Conservation (phyloP, 2,888 invertebrate species). For the Drosophila nigricruria region DNA sequence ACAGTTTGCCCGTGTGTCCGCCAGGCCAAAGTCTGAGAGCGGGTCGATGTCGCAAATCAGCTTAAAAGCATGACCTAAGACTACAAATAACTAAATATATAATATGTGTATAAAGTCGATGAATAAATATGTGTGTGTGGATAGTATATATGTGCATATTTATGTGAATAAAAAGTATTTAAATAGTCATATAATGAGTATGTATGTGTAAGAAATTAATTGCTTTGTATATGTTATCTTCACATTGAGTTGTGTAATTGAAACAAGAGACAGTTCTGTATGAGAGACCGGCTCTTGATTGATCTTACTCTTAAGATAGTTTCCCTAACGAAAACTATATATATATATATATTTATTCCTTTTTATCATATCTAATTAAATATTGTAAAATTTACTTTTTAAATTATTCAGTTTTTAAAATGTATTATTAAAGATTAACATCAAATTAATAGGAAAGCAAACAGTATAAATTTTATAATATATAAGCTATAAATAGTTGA, state of each 20-base stretch:
- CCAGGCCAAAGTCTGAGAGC: constrained; percentile 53
- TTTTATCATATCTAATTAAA: neutral
- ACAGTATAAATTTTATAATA: neutral
- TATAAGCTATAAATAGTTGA: neutral
- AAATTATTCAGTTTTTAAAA: neutral
- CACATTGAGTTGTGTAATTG: constrained; percentile 1
- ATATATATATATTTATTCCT: neutral
- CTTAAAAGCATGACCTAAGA: constrained; percentile 24
- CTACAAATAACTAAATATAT: neutral
- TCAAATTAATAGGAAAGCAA: neutral
- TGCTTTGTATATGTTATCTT: neutral
- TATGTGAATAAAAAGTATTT: neutral
- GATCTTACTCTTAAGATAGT: neutral
- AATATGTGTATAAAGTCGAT: neutral
- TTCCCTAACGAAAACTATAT: neutral
- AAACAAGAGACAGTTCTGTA: neutral
- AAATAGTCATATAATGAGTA: neutral
- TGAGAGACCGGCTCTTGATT: neutral
- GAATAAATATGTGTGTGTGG: neutral
- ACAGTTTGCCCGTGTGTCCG: constrained; percentile 42
- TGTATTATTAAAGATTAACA: neutral
- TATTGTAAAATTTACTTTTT: neutral
- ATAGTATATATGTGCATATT: neutral
- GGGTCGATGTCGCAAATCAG: constrained; percentile 63
- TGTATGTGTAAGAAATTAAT: neutral